Percentiles rank a stretch among this genome's conserved stretches.
Conservation (phyloP, 2,888 invertebrate genomes). For the Zaprionus lineosus region DNA sequence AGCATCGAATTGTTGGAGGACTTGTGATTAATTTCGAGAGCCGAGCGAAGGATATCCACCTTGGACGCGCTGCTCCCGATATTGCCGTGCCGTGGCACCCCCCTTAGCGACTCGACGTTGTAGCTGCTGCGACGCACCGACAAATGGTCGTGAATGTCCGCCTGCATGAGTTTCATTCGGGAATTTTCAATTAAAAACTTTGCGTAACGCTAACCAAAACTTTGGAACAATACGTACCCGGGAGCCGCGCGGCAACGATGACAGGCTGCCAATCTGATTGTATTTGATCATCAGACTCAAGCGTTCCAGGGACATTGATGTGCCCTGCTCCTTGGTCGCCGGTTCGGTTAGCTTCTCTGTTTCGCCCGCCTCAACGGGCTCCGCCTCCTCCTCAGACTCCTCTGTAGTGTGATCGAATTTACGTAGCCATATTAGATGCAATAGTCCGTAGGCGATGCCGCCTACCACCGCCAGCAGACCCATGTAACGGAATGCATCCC, state of each 20-base stretch:
- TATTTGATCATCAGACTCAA: slow-evolving; percentile 89
- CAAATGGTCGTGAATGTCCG: slow-evolving; percentile 83
- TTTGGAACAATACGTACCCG: slow-evolving; percentile 84
- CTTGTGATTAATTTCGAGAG: slow-evolving; percentile 87
- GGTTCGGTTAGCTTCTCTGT: slow-evolving; percentile 87
- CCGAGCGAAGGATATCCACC: slow-evolving; percentile 88
- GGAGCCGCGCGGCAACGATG: slow-evolving; percentile 87
- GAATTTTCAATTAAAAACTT: slow-evolving; percentile 58
- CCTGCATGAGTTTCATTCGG: slow-evolving; percentile 62
- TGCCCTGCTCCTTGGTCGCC: slow-evolving; percentile 87
- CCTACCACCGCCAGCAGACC: slow-evolving; percentile 88
- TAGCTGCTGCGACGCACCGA: slow-evolving; percentile 83
- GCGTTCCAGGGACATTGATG: slow-evolving; percentile 88
- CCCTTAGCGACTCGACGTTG: slow-evolving; percentile 82
- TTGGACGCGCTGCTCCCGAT: slow-evolving; percentile 83
- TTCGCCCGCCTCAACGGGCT: slow-evolving; percentile 85
- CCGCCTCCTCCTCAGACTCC: slow-evolving; percentile 82
- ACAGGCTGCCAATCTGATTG: slow-evolving; percentile 89
- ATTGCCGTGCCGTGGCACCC: slow-evolving; percentile 73
- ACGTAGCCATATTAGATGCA: slow-evolving; percentile 89
- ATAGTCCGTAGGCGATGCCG: slow-evolving; percentile 87
- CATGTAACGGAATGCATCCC: slow-evolving; percentile 91
- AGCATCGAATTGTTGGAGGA: slow-evolving; percentile 83
- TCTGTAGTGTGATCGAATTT: slow-evolving; percentile 84
- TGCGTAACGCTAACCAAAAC: neutral